Conservation (phyloP, 2,888 invertebrate genomes). For the Hydrotaea cyrtoneurina region DNA sequence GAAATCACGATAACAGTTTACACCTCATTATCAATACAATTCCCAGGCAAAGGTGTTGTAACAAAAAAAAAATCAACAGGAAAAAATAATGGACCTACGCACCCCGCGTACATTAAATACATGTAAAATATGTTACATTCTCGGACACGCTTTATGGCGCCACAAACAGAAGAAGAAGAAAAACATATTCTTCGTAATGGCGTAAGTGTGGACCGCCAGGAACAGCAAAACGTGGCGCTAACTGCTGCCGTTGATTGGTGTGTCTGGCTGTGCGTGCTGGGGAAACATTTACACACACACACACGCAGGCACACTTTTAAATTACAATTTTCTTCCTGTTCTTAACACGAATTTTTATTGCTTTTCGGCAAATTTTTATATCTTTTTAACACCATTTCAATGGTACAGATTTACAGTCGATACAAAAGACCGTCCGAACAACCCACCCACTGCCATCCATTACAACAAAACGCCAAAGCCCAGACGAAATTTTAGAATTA, state of each 20-base stretch:
- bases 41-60: not conserved
- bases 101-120: conserved; percentile 36
- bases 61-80: conserved; percentile 20
- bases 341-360: conserved; percentile 70
- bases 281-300: not conserved
- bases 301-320: conserved; percentile 53
- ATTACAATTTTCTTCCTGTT: conserved; percentile 58
- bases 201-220: not conserved
- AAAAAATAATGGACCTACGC: conserved; percentile 26
- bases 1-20: conserved; percentile 52
- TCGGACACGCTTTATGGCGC: conserved; percentile 65
- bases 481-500: conserved; percentile 63
- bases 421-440: not conserved
- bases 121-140: conserved; percentile 62
- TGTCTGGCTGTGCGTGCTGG: conserved; percentile 34
- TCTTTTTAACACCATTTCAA: conserved; percentile 53
- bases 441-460: conserved; percentile 40
- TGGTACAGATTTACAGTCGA: conserved; percentile 13
- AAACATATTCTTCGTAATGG: not conserved
- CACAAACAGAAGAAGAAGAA: not conserved
- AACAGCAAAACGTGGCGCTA: conserved; percentile 51
- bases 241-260: conserved; percentile 58
- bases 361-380: conserved; percentile 72
- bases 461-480: conserved; percentile 53
- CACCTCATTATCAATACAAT: conserved; percentile 36